Base-by-base conservation (phyloP, 2,888 invertebrate genomes). In the Athripsodes cinereus region DNA sequence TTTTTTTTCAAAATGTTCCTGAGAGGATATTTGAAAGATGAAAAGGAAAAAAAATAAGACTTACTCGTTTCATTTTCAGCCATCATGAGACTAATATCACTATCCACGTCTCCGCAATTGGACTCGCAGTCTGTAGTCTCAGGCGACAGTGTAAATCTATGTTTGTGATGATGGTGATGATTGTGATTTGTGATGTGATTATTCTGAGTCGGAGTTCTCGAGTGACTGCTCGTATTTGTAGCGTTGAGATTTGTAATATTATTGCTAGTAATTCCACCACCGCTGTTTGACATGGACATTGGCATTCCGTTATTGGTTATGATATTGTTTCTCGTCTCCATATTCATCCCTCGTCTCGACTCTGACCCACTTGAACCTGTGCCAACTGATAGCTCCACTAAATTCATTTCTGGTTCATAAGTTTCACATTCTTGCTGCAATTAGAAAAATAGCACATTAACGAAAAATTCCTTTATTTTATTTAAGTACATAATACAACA, bases 121-220 rank as follows among this genome's bases (percentile, higher is more conserved):
- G 91, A 92, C 74, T 92, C 94, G 71, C 91, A 92, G 75, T 95
- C 95, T 59, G 93, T 95, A 61, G 92, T 91, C 76, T 94, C 95
- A 5, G 94, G 92, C 44, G 94, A 94, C 60, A 94, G 82, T 21
- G 92, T 91, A 74, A 93, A 93, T 71, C 92, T 92, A 50, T 90
- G 83, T 66, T 88, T 55, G 19, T 54, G 60, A 21, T 52, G 59
- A n/a, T 44, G 40, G 18, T 44, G 44, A 13, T 52, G 52, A 20
- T 50, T 48, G 6, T 46, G 22, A 1, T 13, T 18, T 2, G 22
- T 13, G 10, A 6, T 13, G 16, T 19, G 47, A 21, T 53, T 34
- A 22, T 51, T 50, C 16, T 8, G 21, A 2, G 20, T 3, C 11
- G 52, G 35, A 20, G 51, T 10, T 35, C 50, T 57, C 60, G 51